Evolutionary conservation across 2,888 invertebrate genomes (phyloP).

Genomic region (Tinea pellionella): DNA sequence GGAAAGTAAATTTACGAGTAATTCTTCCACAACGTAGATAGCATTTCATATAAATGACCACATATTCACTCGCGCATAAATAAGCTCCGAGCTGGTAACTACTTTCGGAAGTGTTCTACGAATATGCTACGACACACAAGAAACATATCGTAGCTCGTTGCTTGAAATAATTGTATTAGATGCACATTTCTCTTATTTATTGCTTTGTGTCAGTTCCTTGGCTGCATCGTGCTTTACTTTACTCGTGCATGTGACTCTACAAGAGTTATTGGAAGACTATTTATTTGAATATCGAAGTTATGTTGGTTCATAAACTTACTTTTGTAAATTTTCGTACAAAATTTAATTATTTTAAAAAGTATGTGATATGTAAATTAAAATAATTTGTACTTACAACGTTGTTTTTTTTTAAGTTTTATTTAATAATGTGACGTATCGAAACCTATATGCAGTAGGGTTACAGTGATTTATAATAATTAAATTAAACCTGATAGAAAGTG

Average conservation of each 20-base stretch:
- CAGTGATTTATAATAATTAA: too few relatives aligned
- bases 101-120: conserved; percentile 6
- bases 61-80: conserved; percentile 1
- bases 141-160: not conserved
- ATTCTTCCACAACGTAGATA: not conserved
- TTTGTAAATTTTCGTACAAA: too few relatives aligned
- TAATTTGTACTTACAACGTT: too few relatives aligned
- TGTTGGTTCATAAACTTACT: too few relatives aligned
- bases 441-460: too few relatives aligned
- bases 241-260: conserved; percentile 1
- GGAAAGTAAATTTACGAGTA: not conserved
- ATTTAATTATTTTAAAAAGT: too few relatives aligned
- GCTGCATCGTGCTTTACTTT: not conserved
- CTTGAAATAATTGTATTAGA: conserved; percentile 1
- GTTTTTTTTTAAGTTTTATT: too few relatives aligned
- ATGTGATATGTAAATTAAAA: too few relatives aligned
- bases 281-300: not conserved
- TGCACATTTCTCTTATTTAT: conserved; percentile 3
- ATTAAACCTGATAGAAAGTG: too few relatives aligned
- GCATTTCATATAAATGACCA: not conserved
- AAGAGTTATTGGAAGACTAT: not conserved
- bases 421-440: too few relatives aligned
- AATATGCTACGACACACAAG: not conserved
- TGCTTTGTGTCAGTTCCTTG: not conserved
- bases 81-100: not conserved